These are phyloP conservation scores for Pinna nobilis DNA, from an alignment of 1,140 invertebrate species.

Conservation along the genomic window DNA sequence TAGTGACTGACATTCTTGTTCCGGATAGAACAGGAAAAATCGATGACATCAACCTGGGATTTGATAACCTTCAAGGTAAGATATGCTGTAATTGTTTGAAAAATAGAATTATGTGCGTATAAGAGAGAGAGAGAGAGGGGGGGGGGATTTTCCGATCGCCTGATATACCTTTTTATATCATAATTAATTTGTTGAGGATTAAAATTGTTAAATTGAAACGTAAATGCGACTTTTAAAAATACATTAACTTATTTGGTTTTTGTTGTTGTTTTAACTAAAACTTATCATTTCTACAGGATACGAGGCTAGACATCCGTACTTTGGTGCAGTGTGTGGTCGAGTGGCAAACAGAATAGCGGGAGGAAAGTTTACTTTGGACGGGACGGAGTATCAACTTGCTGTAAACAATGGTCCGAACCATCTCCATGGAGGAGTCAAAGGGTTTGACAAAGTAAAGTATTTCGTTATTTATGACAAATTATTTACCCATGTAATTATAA, in stretches of 20 bases:
- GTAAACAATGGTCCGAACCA: constrained; percentile 83
- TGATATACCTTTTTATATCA: too few relatives aligned
- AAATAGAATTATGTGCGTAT: too few relatives aligned
- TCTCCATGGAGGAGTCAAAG: constrained; percentile 90
- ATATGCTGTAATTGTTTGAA: too few relatives aligned
- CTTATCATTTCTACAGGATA: neutral
- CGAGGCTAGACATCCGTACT: constrained; percentile 44
- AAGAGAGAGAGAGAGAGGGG: too few relatives aligned
- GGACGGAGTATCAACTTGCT: constrained; percentile 81
- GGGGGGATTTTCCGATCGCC: too few relatives aligned
- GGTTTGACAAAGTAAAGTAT: constrained; percentile 88
- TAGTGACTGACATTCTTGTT: constrained; percentile 83
- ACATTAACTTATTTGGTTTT: neutral
- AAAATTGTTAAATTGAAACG: too few relatives aligned
- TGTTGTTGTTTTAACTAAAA: neutral
- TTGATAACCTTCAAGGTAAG: constrained; percentile 82
- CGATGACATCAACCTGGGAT: constrained; percentile 86
- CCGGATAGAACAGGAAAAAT: constrained; percentile 82
- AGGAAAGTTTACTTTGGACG: constrained; percentile 83
- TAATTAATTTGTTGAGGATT: too few relatives aligned
- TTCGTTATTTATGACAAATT: neutral
- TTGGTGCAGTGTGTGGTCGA: constrained; percentile 53
- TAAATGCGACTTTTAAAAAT: too few relatives aligned
- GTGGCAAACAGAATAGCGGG: constrained; percentile 79
- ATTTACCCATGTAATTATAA: neutral